Conservation (phyloP, 2,888 invertebrate species). For the Limnephilus rhombicus region DNA sequence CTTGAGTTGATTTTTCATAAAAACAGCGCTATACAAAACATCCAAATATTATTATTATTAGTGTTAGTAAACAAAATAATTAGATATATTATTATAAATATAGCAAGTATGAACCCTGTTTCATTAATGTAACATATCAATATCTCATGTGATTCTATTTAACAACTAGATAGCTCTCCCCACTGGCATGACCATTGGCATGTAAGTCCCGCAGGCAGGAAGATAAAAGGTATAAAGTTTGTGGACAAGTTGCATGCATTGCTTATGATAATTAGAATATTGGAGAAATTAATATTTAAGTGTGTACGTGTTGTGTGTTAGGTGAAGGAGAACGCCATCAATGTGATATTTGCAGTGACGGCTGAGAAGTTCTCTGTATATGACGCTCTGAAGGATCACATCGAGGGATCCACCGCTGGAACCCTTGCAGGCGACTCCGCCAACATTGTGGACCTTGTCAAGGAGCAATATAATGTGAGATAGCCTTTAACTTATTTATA, state of each 20-base stretch:
- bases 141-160: too few species aligned
- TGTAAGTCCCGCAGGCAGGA: too few species aligned
- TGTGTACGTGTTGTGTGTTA: constrained; percentile 69
- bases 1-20: too few species aligned
- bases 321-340: constrained; percentile 96
- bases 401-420: constrained; percentile 96
- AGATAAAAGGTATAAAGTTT: not conserved
- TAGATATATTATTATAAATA: too few species aligned
- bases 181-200: too few species aligned
- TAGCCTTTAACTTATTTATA: constrained; percentile 38
- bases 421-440: constrained; percentile 94
- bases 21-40: too few species aligned
- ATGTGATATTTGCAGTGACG: constrained; percentile 98
- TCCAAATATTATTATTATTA: too few species aligned
- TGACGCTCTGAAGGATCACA: constrained; percentile 87
- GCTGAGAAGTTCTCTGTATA: constrained; percentile 90
- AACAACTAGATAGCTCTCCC: too few species aligned
- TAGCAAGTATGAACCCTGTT: too few species aligned
- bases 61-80: too few species aligned
- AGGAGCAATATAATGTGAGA: constrained; percentile 91
- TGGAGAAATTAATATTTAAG: not conserved
- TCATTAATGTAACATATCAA: too few species aligned
- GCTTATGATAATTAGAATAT: not conserved
- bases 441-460: constrained; percentile 96
- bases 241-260: not conserved